Evolutionary conservation across 2,888 invertebrate genomes (phyloP).

Genomic region (Papilio elwesi): DNA sequence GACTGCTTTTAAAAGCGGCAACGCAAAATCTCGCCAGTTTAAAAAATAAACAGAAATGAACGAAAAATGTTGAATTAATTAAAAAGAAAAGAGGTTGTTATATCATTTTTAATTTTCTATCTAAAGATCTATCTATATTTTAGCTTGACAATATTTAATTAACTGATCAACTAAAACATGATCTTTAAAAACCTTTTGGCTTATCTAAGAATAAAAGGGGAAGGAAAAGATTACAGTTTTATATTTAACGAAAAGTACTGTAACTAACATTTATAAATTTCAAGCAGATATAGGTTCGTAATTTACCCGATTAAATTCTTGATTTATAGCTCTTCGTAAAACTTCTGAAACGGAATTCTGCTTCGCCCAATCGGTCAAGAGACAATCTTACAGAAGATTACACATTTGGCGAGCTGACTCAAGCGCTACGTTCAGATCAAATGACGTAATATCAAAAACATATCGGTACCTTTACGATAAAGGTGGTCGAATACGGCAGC

Average conservation of each 20-base stretch:
- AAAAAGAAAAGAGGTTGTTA: background rate
- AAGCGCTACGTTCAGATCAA: slow-evolving; percentile 20
- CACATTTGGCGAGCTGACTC: slow-evolving; percentile 28
- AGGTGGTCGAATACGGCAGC: background rate
- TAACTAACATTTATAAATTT: no score
- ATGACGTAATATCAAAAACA: slow-evolving; percentile 37
- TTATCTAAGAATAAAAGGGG: no score
- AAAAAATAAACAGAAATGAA: background rate
- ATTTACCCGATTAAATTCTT: background rate
- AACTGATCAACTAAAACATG: no score
- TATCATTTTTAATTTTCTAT: background rate
- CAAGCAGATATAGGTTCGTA: no score
- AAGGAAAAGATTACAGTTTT: no score
- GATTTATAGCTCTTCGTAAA: background rate
- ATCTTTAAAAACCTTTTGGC: no score
- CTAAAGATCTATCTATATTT: background rate
- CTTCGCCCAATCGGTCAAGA: slow-evolving; percentile 4
- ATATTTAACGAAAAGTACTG: no score
- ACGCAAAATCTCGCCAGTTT: background rate
- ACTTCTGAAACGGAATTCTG: slow-evolving; percentile 6
- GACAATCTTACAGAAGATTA: slow-evolving; percentile 10
- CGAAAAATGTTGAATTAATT: background rate
- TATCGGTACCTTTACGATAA: slow-evolving; percentile 18
- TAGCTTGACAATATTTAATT: no score
- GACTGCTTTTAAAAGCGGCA: slow-evolving; percentile 22